These are phyloP conservation scores for Actinostola sp. DNA, from an alignment of 92 coral and sea anemone genomes.

Conservation along the genomic window DNA sequence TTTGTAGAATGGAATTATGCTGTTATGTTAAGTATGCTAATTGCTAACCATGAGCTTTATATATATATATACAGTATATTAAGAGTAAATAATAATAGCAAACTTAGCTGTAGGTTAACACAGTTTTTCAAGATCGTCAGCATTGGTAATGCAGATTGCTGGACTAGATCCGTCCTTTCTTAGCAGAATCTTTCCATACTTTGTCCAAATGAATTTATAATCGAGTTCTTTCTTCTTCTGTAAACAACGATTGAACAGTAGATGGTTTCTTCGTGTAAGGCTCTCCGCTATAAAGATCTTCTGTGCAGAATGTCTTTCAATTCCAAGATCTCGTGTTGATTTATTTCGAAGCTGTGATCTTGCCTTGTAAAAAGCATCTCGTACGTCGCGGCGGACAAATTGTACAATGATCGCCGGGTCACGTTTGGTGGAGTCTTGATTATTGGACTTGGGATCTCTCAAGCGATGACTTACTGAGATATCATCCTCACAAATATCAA, in stretches of 20 bases:
- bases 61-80: too few species aligned
- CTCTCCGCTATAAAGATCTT: constrained; percentile 53
- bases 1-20: too few species aligned
- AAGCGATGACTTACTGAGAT: constrained; percentile 53
- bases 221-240: constrained; percentile 26
- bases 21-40: too few species aligned
- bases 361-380: constrained; percentile 48
- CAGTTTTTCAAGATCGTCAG: constrained; percentile 26
- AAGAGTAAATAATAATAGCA: background rate
- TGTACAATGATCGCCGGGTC: constrained; percentile 19
- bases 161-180: constrained; percentile 29
- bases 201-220: constrained; percentile 44
- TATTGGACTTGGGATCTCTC: constrained; percentile 19
- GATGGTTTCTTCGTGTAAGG: constrained; percentile 48
- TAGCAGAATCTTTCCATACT: constrained; percentile 29
- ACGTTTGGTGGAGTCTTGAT: constrained; percentile 20
- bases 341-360: constrained; percentile 36
- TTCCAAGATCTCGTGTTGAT: constrained; percentile 29
- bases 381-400: constrained; percentile 48
- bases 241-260: constrained; percentile 31
- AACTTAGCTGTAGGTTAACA: background rate
- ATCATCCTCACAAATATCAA: constrained; percentile 46
- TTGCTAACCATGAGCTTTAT: too few species aligned
- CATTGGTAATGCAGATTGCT: constrained; percentile 6
- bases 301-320: constrained; percentile 17